These are phyloP conservation scores for Numida meleagris DNA, from an alignment of 2,113 vertebrate species.

Conservation along the genomic window DNA sequence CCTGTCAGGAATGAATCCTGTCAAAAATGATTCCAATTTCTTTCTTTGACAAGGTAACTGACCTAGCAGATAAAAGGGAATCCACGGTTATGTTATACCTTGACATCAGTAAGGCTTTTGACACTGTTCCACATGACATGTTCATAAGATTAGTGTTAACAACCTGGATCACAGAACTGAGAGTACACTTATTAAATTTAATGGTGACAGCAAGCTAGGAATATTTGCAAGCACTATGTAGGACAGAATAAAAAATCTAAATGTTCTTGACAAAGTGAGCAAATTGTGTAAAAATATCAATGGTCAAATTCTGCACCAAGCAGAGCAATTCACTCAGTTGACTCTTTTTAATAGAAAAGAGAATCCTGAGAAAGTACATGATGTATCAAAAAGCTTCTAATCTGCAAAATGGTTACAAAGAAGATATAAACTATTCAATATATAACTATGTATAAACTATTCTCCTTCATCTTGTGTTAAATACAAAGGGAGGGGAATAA, in stretches of 20 bases:
- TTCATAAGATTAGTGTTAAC: conserved; percentile 14
- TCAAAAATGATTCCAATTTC: background rate
- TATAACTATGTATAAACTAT: too few relatives aligned
- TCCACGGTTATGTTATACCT: background rate
- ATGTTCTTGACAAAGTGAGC: background rate
- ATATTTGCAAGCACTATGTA: background rate
- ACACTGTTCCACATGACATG: background rate
- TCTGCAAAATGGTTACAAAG: background rate
- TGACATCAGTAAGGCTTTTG: background rate
- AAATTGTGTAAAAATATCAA: background rate
- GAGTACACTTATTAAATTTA: background rate
- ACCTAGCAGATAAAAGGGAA: background rate
- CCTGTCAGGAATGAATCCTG: background rate
- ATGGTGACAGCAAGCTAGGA: background rate
- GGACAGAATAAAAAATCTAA: background rate
- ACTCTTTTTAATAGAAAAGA: background rate
- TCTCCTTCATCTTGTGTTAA: background rate
- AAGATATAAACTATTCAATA: background rate
- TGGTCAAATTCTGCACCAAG: background rate
- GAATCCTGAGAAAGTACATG: background rate
- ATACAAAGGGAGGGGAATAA: fast-evolving
- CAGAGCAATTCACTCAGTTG: background rate
- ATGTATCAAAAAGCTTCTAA: background rate
- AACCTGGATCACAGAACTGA: background rate
- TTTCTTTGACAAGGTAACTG: background rate